Conservation (phyloP, 2,797 vertebrate species). For the Iguana delicatissima region DNA sequence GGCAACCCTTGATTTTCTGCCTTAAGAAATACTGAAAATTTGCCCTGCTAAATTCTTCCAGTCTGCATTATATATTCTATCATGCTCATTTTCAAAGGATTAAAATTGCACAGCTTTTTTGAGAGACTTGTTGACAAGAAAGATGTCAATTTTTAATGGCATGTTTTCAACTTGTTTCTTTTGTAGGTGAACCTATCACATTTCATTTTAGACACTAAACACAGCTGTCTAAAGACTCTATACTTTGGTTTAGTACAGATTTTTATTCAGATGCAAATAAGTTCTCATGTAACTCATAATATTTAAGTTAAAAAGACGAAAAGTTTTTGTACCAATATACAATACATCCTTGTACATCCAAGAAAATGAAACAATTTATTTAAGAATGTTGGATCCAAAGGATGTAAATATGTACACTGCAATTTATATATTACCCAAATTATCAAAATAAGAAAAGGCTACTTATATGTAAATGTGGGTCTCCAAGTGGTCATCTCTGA, state of each 20-base stretch:
- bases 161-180: constrained; percentile 74
- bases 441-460: neutral
- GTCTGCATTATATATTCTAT: constrained; percentile 49
- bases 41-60: constrained; percentile 53
- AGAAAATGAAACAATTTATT: neutral
- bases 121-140: constrained; percentile 57
- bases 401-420: constrained; percentile 61
- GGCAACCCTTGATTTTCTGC: constrained; percentile 62
- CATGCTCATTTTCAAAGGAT: constrained; percentile 71
- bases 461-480: too few species aligned
- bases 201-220: constrained; percentile 59
- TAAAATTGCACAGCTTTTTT: constrained; percentile 59
- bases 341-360: neutral
- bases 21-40: constrained; percentile 67
- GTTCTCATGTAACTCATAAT: constrained; percentile 39
- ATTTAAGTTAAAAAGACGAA: neutral
- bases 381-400: constrained; percentile 48
- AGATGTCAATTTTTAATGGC: constrained; percentile 64
- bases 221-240: constrained; percentile 55
- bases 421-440: constrained; percentile 54
- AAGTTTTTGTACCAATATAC: constrained; percentile 24
- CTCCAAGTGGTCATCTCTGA: too few species aligned
- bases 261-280: constrained; percentile 39
- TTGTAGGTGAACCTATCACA: constrained; percentile 59
- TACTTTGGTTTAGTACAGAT: constrained; percentile 52